Base-by-base conservation (phyloP, 1,140 invertebrate genomes). In the Mylabris phalerata region DNA sequence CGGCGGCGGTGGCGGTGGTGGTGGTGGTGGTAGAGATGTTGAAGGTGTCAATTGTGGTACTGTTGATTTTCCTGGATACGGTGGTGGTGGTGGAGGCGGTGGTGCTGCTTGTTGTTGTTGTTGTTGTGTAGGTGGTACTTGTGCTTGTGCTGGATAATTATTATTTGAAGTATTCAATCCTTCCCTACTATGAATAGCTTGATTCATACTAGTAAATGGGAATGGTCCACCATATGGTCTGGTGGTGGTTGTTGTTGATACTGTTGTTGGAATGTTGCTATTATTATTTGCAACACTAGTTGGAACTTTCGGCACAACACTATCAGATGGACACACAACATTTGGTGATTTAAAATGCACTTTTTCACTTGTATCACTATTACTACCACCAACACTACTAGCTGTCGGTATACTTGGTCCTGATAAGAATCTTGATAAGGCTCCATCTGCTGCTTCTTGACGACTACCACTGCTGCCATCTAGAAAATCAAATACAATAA, bases 151-250 rank as follows among this genome's bases (percentile, higher is more conserved):
- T 42, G 3, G 9, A 10, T 42, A 10, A 42, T 42, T 42, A 42
- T 9, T 10, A 42, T 42, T 42, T 32, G 32, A 7, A 32, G 32
- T 7, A 4, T 4, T 32, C 7, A 32, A 32, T 5, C 32, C 32
- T 4, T 77, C 77, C 38, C 78, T 73, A 64, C 68, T 80, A 43
- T 80, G 80, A 4, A 83, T 83, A 48, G 90, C 90, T 69, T 93
- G 90, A 50, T 89, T 90, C 90, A 94, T 93, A 73, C 90, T 92
- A 62, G 89, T 86, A 72, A 92, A 94, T 11, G 91, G 90, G 75
- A 88, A 93, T 66, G 83, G 83, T 44, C 81, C 81, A 65, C 79
- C 79, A 63, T 79, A 80, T 1, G 76, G 63, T 19, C 78, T 69
- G 47, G 77, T 70, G 11, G 75, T 69, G 47, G 77, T 70, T 11